Percentiles rank a stretch among this genome's conserved stretches.
Evolutionary conservation across 2,797 vertebrate species (phyloP).

Genomic region (Serranus cabrilla): DNA sequence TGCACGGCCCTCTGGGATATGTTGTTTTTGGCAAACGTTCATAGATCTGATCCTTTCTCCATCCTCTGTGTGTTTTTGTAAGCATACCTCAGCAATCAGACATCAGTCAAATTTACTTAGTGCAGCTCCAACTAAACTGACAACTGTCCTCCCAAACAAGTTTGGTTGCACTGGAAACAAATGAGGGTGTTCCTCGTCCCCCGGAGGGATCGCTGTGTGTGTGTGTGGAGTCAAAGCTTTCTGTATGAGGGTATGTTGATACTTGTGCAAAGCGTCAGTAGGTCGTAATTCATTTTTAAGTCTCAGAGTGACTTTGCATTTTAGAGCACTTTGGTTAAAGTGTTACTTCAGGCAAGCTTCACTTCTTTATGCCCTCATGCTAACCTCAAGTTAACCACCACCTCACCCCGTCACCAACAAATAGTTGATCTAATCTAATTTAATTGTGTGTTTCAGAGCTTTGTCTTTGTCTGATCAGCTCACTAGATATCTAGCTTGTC

Average conservation of each 20-base stretch:
- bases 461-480: slow-evolving; percentile 24
- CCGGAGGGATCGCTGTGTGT: background rate
- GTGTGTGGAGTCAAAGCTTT: slow-evolving; percentile 30
- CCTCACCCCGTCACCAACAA: background rate
- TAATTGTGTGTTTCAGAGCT: slow-evolving; percentile 21
- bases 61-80: slow-evolving; percentile 29
- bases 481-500: slow-evolving; percentile 29
- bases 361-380: slow-evolving; percentile 3
- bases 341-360: slow-evolving; percentile 19
- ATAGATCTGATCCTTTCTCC: slow-evolving; percentile 54
- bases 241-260: background rate
- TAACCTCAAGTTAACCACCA: slow-evolving; percentile 16
- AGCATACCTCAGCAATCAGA: slow-evolving; percentile 41
- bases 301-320: slow-evolving; percentile 40
- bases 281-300: slow-evolving; percentile 15
- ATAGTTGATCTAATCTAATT: too few species aligned
- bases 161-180: slow-evolving; percentile 17
- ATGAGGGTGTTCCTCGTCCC: slow-evolving; percentile 13
- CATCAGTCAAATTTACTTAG: slow-evolving; percentile 35
- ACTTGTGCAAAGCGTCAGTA: slow-evolving; percentile 7
- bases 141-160: slow-evolving; percentile 1
- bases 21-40: slow-evolving; percentile 56
- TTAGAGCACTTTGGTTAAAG: slow-evolving; percentile 2
- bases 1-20: slow-evolving; percentile 44
- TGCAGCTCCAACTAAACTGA: slow-evolving; percentile 22